These are phyloP conservation scores for Leucoraja ocellata DNA, from an alignment of 2,797 vertebrate genomes.

Conservation along the genomic window DNA sequence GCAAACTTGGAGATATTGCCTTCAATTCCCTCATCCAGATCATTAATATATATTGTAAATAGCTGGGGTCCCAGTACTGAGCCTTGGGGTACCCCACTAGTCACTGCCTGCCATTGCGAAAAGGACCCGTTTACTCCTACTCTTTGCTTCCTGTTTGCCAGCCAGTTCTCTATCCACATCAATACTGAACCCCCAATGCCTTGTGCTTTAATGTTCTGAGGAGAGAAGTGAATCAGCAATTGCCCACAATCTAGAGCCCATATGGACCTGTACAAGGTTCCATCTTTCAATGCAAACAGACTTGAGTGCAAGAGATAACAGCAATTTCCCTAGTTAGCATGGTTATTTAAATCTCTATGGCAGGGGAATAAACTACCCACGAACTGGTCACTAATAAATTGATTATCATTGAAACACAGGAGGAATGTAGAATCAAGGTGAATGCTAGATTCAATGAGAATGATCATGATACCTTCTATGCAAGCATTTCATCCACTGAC, in stretches of 20 bases:
- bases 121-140: too few relatives aligned
- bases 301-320: not conserved
- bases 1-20: too few relatives aligned
- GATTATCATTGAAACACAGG: not conserved
- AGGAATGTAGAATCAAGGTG: not conserved
- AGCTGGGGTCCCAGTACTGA: too few relatives aligned
- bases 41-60: too few relatives aligned
- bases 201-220: too few relatives aligned
- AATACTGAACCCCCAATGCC: too few relatives aligned
- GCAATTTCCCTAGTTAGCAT: not conserved
- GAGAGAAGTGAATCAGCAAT: not conserved
- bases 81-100: too few relatives aligned
- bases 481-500: not conserved
- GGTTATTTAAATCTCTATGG: not conserved
- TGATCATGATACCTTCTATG: not conserved
- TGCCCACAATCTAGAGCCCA: not conserved
- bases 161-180: too few relatives aligned
- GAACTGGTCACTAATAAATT: not conserved
- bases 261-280: not conserved
- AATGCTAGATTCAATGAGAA: not conserved
- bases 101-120: too few relatives aligned
- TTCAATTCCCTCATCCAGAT: too few relatives aligned
- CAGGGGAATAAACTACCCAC: not conserved
- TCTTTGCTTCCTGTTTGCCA: too few relatives aligned
- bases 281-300: not conserved